Percentiles rank a stretch among this genome's conserved stretches.
Evolutionary conservation across 2,888 invertebrate genomes (phyloP).

Genomic region (Tubiluchus corallicola): DNA sequence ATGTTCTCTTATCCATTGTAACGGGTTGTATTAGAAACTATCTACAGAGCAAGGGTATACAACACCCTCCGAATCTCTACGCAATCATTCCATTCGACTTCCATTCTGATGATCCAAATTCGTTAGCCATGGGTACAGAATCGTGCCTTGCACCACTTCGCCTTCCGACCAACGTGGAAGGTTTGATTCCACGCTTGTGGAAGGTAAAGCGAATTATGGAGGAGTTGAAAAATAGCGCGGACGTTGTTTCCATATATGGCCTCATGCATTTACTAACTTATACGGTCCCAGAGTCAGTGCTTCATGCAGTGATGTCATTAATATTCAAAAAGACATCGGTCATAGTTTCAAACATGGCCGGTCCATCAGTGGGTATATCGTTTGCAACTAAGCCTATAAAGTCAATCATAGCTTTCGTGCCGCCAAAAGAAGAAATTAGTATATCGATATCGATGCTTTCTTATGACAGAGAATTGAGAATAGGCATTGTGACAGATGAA

Average conservation of each 20-base stretch:
- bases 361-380: constrained; percentile 31
- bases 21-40: constrained; percentile 34
- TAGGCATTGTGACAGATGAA: constrained; percentile 33
- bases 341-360: constrained; percentile 33
- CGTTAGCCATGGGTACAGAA: constrained; percentile 10
- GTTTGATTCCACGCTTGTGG: constrained; percentile 40
- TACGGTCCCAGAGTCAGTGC: constrained; percentile 24
- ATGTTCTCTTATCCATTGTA: constrained; percentile 35
- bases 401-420: constrained; percentile 30
- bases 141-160: constrained; percentile 21
- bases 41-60: constrained; percentile 33
- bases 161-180: constrained; percentile 37
- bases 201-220: constrained; percentile 34
- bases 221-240: constrained; percentile 33
- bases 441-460: constrained; percentile 35
- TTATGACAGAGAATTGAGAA: constrained; percentile 34
- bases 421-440: constrained; percentile 32
- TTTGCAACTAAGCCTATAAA: constrained; percentile 32
- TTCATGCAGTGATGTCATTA: constrained; percentile 21
- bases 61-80: constrained; percentile 34
- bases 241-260: constrained; percentile 34
- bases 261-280: constrained; percentile 31
- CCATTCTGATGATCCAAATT: constrained; percentile 13
- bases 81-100: constrained; percentile 24
- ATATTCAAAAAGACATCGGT: constrained; percentile 20